Evolutionary conservation across 1,140 invertebrate genomes (phyloP).

Genomic region (Dolichoris vasculosae): DNA sequence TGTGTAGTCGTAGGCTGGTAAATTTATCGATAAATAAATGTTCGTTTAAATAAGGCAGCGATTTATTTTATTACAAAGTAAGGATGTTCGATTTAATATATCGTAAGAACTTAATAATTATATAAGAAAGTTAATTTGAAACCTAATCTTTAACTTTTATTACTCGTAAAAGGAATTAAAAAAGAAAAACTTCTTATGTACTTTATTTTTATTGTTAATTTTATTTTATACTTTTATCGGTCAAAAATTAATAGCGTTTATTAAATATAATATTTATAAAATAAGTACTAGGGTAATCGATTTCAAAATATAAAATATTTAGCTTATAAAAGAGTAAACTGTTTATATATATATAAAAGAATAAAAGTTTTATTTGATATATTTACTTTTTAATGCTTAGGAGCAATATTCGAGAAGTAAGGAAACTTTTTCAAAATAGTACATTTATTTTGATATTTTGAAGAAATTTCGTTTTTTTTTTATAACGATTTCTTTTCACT

Average conservation of each 20-base stretch:
- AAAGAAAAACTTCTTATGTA: too few species aligned
- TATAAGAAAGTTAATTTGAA: background rate
- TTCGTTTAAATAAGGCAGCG: background rate
- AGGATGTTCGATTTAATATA: background rate
- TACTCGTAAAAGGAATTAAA: too few species aligned
- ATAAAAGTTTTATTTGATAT: background rate
- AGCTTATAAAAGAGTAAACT: background rate
- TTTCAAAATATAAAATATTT: background rate
- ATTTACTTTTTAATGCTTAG: background rate
- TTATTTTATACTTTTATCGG: background rate
- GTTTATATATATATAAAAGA: background rate
- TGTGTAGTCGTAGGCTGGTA: background rate
- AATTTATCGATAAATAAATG: background rate
- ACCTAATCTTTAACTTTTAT: too few species aligned
- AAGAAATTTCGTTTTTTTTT: background rate
- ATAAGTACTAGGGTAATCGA: background rate
- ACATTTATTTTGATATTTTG: background rate
- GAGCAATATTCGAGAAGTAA: background rate
- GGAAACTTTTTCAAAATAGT: background rate
- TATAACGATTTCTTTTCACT: background rate
- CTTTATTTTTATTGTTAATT: too few species aligned
- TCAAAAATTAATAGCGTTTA: background rate
- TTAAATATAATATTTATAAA: background rate
- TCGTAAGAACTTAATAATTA: background rate
- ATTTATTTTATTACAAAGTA: background rate